Evolutionary conservation across 2,888 invertebrate genomes (phyloP), one percentile per base, ranked within the genome.

Genomic region (Drosophila prolongata): DNA sequence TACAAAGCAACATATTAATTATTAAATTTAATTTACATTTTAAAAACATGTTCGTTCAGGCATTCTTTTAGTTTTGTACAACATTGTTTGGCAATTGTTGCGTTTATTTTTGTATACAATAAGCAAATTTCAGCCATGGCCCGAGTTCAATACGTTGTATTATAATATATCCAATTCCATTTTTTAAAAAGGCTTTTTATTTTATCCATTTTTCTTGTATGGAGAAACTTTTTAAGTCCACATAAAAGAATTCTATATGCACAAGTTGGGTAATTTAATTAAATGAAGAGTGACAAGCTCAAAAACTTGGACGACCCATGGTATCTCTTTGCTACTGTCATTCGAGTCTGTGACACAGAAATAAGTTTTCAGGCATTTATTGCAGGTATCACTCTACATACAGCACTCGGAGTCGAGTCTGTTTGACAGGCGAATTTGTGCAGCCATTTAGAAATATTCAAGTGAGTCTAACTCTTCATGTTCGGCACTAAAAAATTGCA

Each of bases 391-490:
- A 53, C 60, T 68, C 57, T 47, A 30, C 69, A 52, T 60, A 54
- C 52, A 53, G 52, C 47, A 47, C 65, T 66, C 44, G 43, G 53
- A 46, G 49, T 57, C 58, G 58, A 64, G 56, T 66, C 62, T 54
- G 76, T 76, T 82, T 84, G 86, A 76, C 57, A 56, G 75, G 65
- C 70, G 69, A 69, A 87, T 74, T 80, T 89, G 87, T 78, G 82
- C 85, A 86, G 69, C 49, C 86, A 70, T 70, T 81, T 81, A 77
- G 87, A 89, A 85, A 84, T 75, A 78, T 76, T 66, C 76, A 78
- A 84, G 75, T 71, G 80, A 52, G 56, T 75, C 66, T 68, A 59
- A 78, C 71, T 78, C 78, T 77, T 70, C 72, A 67, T 73, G 66
- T 60, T 56, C 42, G 40, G 49, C 52, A 67, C 49, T 60, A 46